A percentile compares a stretch with the other conserved stretches of the same genome.
Conservation (phyloP, 2,888 invertebrate genomes). For the Drosophila prolongata region DNA sequence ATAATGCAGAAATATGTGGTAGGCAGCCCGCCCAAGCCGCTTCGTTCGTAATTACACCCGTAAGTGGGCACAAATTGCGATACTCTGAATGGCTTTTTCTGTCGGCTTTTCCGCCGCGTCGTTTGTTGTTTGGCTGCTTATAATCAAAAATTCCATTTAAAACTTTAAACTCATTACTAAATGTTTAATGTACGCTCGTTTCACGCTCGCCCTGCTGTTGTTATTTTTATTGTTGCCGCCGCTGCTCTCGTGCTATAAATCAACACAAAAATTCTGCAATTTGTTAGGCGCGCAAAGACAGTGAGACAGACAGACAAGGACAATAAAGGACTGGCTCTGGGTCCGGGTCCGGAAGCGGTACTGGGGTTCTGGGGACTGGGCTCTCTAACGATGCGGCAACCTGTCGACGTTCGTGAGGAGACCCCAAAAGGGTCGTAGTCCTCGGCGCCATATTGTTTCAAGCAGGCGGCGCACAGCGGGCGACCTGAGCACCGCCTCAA, state of each 20-base stretch:
- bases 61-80: constrained; percentile 57
- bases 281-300: constrained; percentile 65
- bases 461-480: constrained; percentile 71
- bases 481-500: constrained; percentile 43
- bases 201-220: constrained; percentile 24
- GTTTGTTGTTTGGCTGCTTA: constrained; percentile 26
- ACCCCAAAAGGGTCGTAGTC: constrained; percentile 73
- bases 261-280: constrained; percentile 67
- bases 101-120: constrained; percentile 6
- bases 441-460: constrained; percentile 67
- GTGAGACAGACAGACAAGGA: constrained; percentile 26
- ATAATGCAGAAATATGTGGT: constrained; percentile 10
- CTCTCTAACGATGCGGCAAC: constrained; percentile 73
- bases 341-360: constrained; percentile 11
- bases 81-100: constrained; percentile 8
- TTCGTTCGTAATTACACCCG: constrained; percentile 54
- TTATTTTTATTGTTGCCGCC: constrained; percentile 24
- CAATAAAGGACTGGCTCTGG: constrained; percentile 34
- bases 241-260: constrained; percentile 63
- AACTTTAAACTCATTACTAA: constrained; percentile 79
- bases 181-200: constrained; percentile 74
- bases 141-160: constrained; percentile 77
- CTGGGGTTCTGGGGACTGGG: constrained; percentile 8
- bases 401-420: constrained; percentile 66
- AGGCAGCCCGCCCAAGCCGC: neutral